Evolutionary conservation across 1,140 invertebrate species (phyloP), one percentile per base, ranked within the genome.

Genomic region (Stegodyphus mimosarum): DNA sequence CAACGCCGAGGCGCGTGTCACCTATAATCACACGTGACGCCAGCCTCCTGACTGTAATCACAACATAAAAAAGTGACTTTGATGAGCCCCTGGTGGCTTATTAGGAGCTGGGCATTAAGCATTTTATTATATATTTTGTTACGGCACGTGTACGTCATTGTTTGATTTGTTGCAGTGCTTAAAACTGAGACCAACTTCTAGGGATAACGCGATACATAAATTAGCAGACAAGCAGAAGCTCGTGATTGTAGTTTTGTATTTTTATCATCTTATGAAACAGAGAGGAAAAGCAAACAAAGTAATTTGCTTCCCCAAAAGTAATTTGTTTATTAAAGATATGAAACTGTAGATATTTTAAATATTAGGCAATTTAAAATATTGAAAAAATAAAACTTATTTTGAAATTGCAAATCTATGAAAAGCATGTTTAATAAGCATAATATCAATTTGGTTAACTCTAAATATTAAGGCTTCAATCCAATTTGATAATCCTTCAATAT

Each of bases 1-100:
- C 72, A 64, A 49, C 10, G 73, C 70, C 13, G 33, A 18, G 72
- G 70, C 72, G 64, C 81, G 81, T 83, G 81, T 83, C 81, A 83
- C 81, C 72, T 75, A 72, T 83, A 83, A 83, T 76, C 73, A 83
- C 66, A 74, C 72, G 72, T 83, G 81, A 75, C 71, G 51, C 60
- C 60, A 50, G 51, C 72, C 70, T 52, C 69, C 33, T 17, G n/a
- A 5, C 48, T 71, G 60, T 83, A 83, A 83, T 83, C 81, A 83
- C 72, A 11, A 71, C 60, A 15, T 13, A 17, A 13, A 11, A 49
- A 64, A 64, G 10, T 60, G 2, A 52, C 33, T 33, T 33, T 33
- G 33, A 33, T 33, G 33, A 33, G 33, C 33, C 67, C 15, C 55
- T 15, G 55, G 55, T 15, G 9, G 55, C 55, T 33, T 60, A 60